These are phyloP conservation scores for Odontothrips loti DNA, from an alignment of 2,888 invertebrate species.

Conservation along the genomic window DNA sequence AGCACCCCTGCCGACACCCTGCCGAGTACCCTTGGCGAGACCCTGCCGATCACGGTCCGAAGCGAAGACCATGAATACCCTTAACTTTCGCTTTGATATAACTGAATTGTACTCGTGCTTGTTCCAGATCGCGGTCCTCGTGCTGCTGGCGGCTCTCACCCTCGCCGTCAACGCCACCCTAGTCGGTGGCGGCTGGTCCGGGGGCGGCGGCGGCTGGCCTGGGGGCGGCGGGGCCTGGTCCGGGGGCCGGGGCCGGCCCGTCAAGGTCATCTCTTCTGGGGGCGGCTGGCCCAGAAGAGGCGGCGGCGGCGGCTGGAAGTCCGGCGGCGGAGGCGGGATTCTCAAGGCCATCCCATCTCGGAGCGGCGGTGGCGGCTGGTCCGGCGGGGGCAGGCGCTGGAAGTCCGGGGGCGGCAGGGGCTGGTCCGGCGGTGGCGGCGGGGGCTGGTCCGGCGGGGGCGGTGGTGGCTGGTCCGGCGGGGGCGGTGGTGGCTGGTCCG, in stretches of 20 bases:
- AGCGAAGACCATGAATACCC: no score
- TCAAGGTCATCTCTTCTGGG: neutral
- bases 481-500: neutral
- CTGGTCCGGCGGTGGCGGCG: neutral
- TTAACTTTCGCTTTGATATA: no score
- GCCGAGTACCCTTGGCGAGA: no score
- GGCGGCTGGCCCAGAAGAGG: neutral
- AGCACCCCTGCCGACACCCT: no score
- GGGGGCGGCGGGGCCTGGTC: neutral
- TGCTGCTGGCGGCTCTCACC: neutral
- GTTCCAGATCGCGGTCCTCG: slow-evolving; percentile 11
- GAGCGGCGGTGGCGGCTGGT: neutral
- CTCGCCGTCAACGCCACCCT: neutral
- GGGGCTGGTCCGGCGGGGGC: neutral
- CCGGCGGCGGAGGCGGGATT: neutral
- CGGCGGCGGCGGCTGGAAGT: neutral
- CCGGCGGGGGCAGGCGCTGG: neutral
- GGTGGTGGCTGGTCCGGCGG: neutral
- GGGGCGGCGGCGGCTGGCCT: slow-evolving; percentile 7
- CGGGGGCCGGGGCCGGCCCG: neutral
- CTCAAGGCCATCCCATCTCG: neutral
- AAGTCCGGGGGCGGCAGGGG: neutral
- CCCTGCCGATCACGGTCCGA: no score
- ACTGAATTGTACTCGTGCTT: no score
- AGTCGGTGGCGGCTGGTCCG: neutral